A percentile compares a stretch with the other conserved stretches of the same genome.
phyloP scores from a whole-genome alignment of 2,113 vertebrate species.

The Canis aureus region DNA sequence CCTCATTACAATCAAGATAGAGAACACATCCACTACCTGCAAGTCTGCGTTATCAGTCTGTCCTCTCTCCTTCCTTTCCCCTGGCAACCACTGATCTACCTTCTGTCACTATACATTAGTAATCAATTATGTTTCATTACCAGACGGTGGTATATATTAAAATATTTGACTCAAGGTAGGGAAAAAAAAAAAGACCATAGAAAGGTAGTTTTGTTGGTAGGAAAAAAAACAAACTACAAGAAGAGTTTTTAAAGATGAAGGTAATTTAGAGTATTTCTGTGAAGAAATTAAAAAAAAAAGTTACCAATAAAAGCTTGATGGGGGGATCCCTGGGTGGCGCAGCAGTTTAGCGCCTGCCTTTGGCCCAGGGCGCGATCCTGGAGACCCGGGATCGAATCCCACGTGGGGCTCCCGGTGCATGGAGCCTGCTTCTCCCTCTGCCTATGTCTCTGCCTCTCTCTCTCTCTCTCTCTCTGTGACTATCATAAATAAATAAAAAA shows the following conservation, averaged over 20 bases:
- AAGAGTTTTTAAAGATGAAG: constrained; percentile 7
- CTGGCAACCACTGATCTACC: background rate
- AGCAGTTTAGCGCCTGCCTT: no score
- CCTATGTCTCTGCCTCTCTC: no score
- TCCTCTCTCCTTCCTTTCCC: background rate
- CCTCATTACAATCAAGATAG: background rate
- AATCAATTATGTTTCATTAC: background rate
- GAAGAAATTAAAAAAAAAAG: background rate
- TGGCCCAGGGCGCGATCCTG: no score
- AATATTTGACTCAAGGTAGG: background rate
- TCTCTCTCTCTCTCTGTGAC: no score
- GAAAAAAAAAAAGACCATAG: background rate
- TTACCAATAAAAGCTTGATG: no score
- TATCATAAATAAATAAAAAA: no score
- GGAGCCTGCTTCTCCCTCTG: no score
- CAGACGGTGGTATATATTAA: constrained; percentile 37
- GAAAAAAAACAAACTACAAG: background rate
- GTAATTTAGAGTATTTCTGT: background rate
- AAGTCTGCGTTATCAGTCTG: background rate
- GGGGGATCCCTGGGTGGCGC: background rate
- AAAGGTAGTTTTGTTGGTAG: background rate
- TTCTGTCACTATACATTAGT: background rate
- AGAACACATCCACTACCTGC: background rate
- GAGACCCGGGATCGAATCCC: no score
- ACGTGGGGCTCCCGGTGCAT: no score